These are phyloP conservation scores for Caenorhabditis sulstoni DNA, from an alignment of 2,888 invertebrate genomes.

Conservation along the genomic window DNA sequence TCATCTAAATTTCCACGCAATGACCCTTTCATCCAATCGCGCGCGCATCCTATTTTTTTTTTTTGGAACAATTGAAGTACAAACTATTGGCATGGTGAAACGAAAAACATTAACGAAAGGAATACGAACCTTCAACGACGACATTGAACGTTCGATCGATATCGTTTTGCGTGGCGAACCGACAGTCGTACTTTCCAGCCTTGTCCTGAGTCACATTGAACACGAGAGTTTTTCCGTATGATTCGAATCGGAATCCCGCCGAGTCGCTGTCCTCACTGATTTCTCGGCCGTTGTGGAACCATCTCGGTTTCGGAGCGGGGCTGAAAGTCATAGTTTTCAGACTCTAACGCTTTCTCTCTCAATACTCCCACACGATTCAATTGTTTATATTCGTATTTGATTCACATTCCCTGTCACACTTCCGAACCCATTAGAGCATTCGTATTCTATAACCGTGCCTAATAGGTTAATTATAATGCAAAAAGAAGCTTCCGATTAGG, in stretches of 20 bases:
- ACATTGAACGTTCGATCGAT: conserved; percentile 81
- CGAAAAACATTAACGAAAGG: background rate
- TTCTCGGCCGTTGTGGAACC: conserved; percentile 78
- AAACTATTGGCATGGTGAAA: background rate
- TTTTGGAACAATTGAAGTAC: conserved; percentile 11
- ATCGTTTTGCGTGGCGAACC: conserved; percentile 79
- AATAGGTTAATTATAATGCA: conserved; percentile 46
- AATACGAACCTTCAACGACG: conserved; percentile 81
- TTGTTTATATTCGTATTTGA: background rate
- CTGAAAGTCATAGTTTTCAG: conserved; percentile 70
- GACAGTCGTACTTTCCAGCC: conserved; percentile 93
- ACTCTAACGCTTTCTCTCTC: too few relatives aligned
- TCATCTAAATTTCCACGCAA: conserved; percentile 55
- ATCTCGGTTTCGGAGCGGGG: conserved; percentile 78
- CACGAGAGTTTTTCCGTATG: conserved; percentile 82
- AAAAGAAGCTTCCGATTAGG: background rate
- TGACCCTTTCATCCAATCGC: conserved; percentile 24
- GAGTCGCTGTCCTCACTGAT: conserved; percentile 74
- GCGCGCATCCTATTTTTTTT: background rate
- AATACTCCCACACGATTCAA: background rate
- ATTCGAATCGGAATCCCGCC: conserved; percentile 77
- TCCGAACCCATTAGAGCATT: conserved; percentile 29
- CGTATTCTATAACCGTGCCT: conserved; percentile 14
- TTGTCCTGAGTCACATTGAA: conserved; percentile 91
- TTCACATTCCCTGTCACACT: conserved; percentile 4